Percentiles rank a stretch among this genome's conserved stretches.
Evolutionary conservation across 2,113 vertebrate genomes (phyloP).

Genomic region (Pseudonaja textilis): DNA sequence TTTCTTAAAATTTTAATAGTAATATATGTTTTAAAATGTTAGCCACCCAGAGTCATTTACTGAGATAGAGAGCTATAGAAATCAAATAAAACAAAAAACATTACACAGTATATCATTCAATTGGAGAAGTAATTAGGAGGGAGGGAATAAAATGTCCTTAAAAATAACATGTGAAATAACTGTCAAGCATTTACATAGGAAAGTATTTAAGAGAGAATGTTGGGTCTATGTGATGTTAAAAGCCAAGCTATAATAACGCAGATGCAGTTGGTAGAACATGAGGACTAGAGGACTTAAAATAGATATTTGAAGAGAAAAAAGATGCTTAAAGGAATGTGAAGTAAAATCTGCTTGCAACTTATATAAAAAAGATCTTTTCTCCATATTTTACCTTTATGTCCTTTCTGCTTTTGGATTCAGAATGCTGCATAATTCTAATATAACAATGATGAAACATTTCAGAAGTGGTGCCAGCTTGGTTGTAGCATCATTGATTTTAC

Average conservation of each 20-base stretch:
- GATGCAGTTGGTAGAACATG: background rate
- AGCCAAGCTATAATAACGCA: background rate
- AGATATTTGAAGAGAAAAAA: background rate
- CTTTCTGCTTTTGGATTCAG: background rate
- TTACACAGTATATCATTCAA: background rate
- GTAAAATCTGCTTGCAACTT: background rate
- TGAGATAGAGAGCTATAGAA: background rate
- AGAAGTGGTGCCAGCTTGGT: background rate
- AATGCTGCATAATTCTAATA: background rate
- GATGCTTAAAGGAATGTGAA: background rate
- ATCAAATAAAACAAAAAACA: background rate
- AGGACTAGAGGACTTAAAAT: background rate
- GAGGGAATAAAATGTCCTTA: background rate
- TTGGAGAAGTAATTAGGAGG: background rate
- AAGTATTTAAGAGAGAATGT: background rate
- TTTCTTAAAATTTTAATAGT: background rate
- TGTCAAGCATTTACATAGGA: background rate
- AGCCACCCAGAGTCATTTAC: background rate
- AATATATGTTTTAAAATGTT: background rate
- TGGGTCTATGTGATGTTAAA: background rate
- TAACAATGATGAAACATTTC: background rate
- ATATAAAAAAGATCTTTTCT: background rate
- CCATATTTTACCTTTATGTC: background rate
- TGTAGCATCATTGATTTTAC: background rate
- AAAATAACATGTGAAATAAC: background rate